A percentile compares a stretch with the other conserved stretches of the same genome.
Evolutionary conservation across 2,888 invertebrate genomes (phyloP).

Genomic region (Homarus gammarus): DNA sequence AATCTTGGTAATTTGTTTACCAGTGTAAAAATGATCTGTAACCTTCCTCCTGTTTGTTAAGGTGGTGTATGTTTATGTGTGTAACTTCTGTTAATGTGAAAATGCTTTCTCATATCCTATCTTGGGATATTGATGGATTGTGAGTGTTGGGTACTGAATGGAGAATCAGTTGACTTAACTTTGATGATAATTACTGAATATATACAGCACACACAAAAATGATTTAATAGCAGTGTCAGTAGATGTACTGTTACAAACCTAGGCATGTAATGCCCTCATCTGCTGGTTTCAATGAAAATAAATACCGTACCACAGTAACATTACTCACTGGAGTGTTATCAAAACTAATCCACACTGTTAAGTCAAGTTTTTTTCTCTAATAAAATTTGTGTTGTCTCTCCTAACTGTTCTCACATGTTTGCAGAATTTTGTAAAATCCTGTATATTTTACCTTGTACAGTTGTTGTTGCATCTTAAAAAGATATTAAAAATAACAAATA

Average conservation of each 20-base stretch:
- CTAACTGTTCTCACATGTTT: conserved; percentile 53
- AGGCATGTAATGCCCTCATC: too few species aligned
- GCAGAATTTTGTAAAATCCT: conserved; percentile 64
- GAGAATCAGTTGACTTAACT: conserved; percentile 19
- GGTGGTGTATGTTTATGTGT: conserved; percentile 15
- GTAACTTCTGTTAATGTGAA: conserved; percentile 13
- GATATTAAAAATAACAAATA: conserved; percentile 33
- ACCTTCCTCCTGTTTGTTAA: background rate
- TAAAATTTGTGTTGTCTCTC: conserved; percentile 49
- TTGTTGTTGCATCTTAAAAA: conserved; percentile 67
- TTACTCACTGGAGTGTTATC: too few species aligned
- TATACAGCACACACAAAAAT: too few species aligned
- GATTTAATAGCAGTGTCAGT: too few species aligned
- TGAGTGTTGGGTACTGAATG: background rate
- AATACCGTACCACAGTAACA: too few species aligned
- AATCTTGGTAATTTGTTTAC: background rate
- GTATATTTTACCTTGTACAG: conserved; percentile 69
- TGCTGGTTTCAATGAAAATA: too few species aligned
- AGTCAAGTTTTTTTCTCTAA: conserved; percentile 53
- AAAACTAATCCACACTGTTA: too few species aligned
- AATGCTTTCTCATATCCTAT: conserved; percentile 17
- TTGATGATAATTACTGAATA: too few species aligned
- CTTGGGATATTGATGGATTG: background rate
- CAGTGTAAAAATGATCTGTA: conserved; percentile 7
- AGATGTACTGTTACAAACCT: too few species aligned